Evolutionary conservation across 2,113 vertebrate species (phyloP), one percentile per base, ranked within the genome.

Genomic region (Pelvicachromis taeniatus): DNA sequence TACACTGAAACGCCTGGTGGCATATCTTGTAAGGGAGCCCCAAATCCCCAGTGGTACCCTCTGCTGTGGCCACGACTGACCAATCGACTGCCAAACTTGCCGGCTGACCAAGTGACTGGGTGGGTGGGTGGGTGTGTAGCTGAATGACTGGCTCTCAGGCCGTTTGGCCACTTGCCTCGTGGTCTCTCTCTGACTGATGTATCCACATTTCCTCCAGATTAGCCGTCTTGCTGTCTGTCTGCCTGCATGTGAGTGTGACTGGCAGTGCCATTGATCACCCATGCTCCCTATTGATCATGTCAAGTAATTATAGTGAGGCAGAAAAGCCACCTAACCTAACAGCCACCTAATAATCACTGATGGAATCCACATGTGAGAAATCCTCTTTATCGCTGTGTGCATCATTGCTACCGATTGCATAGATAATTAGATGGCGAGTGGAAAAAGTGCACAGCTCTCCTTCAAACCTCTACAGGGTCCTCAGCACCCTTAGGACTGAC

Each of bases 271-370:
- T 91, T 88, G 94, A 94, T 94, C 86, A 45, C 48, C 70, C 45
- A 11, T 55, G 89, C 91, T 89, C 88, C 45, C 63, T 70, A 94
- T 93, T 52, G 93, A 94, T 91, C 86, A 83, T 50, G 88, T 84
- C 86, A 82, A 93, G 89, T 92, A 87, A 92, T 92, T 92, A 93
- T 83, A 82, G 80, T 63, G 81, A 82, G 73, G 63, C 85, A 83
- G 86, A 88, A 85, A 94, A 92, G 85, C 85, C 86, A 85, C 82
- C 80, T 87, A 78, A 92, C 89, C 87, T 86, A 91, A 93, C 91
- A 88, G 86, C 89, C 73, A 91, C 88, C 89, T 90, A 89, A 93
- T 93, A 86, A 92, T 92, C 88, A 81, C 88, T 80, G 42, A 83
- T 80, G 61, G 80, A 84, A 93, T 86, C 65, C 83, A 45, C 90